Evolutionary conservation across 2,113 vertebrate genomes (phyloP), one percentile per base, ranked within the genome.

Genomic region (Suncus etruscus): DNA sequence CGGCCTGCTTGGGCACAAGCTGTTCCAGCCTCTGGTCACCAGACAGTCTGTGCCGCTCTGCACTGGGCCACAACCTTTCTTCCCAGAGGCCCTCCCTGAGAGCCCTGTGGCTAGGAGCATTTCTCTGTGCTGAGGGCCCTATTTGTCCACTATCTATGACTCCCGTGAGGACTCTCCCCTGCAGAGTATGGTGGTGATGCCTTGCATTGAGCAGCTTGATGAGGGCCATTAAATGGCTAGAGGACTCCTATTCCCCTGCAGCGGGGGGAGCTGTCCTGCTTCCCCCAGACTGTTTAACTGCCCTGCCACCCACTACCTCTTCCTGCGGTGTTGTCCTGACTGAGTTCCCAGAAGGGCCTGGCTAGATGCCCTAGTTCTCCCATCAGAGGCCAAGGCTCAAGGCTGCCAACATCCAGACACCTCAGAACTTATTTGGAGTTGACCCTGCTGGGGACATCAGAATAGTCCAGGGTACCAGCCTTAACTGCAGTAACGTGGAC

Each of bases 301-400:
- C 69, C 51, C 39, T 58, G 51, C 29, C 22, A 66, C 69, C 22
- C 1, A 0, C 51, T 16, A n/a, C 58, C 31, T 24, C 88, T 79
- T 69, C 24, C 32, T 70, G 45, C 9, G 12, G 3, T 51, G 69
- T 7, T 78, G 74, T 25, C 76, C 65, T 92, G 31, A 89, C 29
- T 22, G 12, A 82, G 68, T 51, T 87, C 90, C 92, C 84, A 92
- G 89, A 92, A 92, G 73, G 77, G 31, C 27, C n/a, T 94, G 93
- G 88, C 92, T 51, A 16, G 68, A 78, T 69, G 66, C 80, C 95
- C 89, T 1, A 31, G 2, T 89, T 66, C 25, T 32, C 29, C 72
- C 51, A 78, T 80, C 79, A 68, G 29, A 58, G 54, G 89, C 94
- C 68, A 92, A 93, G 85, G 75, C 82, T 79, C 0, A 1, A 89